These are phyloP conservation scores for Drosophila nigrodunni DNA, from an alignment of 1,140 invertebrate species.

Conservation along the genomic window DNA sequence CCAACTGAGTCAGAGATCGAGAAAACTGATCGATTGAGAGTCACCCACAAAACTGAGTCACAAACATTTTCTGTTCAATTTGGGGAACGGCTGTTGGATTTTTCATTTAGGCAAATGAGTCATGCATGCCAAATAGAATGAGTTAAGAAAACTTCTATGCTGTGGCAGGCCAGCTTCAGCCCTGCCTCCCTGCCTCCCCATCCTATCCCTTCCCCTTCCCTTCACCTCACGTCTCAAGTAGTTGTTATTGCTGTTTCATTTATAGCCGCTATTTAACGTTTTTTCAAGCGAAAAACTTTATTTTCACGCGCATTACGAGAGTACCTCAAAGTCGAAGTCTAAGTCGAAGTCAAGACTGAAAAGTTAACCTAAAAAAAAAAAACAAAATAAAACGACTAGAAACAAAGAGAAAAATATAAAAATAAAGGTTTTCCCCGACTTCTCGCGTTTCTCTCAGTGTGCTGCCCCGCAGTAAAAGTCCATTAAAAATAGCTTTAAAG, in stretches of 20 bases:
- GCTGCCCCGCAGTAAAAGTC: slow-evolving; percentile 52
- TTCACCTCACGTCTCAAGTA: slow-evolving; percentile 7
- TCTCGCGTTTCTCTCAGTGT: background rate
- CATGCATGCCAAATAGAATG: slow-evolving; percentile 33
- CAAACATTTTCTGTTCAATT: slow-evolving; percentile 4
- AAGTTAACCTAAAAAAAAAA: slow-evolving; percentile 34
- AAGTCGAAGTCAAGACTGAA: slow-evolving; percentile 55
- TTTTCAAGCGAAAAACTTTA: slow-evolving; percentile 81
- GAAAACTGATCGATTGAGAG: slow-evolving; percentile 10
- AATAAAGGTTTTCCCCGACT: slow-evolving; percentile 44
- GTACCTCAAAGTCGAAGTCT: slow-evolving; percentile 48
- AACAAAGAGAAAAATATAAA: background rate
- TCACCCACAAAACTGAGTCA: slow-evolving; percentile 36
- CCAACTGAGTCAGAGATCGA: slow-evolving; percentile 35
- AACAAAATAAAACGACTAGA: slow-evolving; percentile 1
- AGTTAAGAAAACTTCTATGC: background rate
- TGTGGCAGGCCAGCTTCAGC: background rate
- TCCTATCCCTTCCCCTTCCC: background rate
- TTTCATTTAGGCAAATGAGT: slow-evolving; percentile 39
- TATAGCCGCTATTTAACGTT: slow-evolving; percentile 73
- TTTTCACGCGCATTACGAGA: slow-evolving; percentile 78
- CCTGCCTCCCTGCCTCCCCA: background rate
- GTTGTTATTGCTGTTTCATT: slow-evolving; percentile 59
- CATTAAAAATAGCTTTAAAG: slow-evolving; percentile 76
- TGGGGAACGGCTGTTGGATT: slow-evolving; percentile 30